A percentile compares a stretch with the other conserved stretches of the same genome.
phyloP scores from a whole-genome alignment of 2,888 invertebrate species.

The Drosophila suboccidentalis region DNA sequence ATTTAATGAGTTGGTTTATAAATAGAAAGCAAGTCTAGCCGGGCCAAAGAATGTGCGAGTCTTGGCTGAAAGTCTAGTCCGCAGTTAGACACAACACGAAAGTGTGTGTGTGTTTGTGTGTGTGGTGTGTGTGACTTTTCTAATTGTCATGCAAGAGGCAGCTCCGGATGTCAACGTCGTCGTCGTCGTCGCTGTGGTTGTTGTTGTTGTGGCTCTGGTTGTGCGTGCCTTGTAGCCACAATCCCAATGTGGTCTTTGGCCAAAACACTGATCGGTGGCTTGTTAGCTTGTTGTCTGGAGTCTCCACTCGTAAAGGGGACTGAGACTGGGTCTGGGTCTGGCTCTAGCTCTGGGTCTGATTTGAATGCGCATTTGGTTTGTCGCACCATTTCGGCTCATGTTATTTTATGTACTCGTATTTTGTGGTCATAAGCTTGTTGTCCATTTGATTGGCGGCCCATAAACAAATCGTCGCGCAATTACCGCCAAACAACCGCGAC shows the following conservation, averaged over 20 bases:
- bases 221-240: slow-evolving; percentile 70
- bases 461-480: slow-evolving; percentile 76
- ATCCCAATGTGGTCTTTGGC: slow-evolving; percentile 51
- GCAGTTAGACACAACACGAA: slow-evolving; percentile 15
- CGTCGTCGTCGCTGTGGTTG: slow-evolving; percentile 14
- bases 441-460: slow-evolving; percentile 70
- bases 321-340: slow-evolving; percentile 16
- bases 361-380: slow-evolving; percentile 72
- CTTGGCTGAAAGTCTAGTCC: slow-evolving; percentile 22
- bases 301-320: slow-evolving; percentile 15
- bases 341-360: slow-evolving; percentile 43
- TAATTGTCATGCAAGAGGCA: slow-evolving; percentile 73
- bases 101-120: slow-evolving; percentile 21
- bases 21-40: slow-evolving; percentile 56
- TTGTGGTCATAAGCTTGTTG: slow-evolving; percentile 47
- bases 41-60: slow-evolving; percentile 39
- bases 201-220: slow-evolving; percentile 25
- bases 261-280: slow-evolving; percentile 51
- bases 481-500: slow-evolving; percentile 61
- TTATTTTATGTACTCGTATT: slow-evolving; percentile 43
- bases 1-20: slow-evolving; percentile 44
- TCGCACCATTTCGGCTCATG: slow-evolving; percentile 55
- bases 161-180: slow-evolving; percentile 71
- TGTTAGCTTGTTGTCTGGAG: slow-evolving; percentile 56
- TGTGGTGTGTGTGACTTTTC: slow-evolving; percentile 45